A percentile compares a stretch with the other conserved stretches of the same genome.
These are phyloP conservation scores for Parnassius mnemosyne DNA, from an alignment of 2,888 invertebrate genomes.

Conservation along the genomic window DNA sequence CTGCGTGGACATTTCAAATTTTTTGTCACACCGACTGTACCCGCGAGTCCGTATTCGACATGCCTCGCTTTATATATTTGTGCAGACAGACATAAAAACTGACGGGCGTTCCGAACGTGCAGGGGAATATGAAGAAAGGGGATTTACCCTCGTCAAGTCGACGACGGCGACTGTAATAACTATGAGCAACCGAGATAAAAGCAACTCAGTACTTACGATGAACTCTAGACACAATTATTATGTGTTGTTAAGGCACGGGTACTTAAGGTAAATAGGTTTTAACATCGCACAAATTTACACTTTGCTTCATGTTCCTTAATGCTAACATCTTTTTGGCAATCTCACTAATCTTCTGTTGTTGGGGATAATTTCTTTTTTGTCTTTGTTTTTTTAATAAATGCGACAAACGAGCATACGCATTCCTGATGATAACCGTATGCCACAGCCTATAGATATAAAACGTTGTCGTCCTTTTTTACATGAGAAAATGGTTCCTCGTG, in stretches of 20 bases:
- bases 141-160: constrained; percentile 74
- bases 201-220: constrained; percentile 46
- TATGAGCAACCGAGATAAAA: constrained; percentile 58
- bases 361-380: too few relatives aligned
- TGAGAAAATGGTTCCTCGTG: too few relatives aligned
- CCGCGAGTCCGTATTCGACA: constrained; percentile 35
- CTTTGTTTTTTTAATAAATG: too few relatives aligned
- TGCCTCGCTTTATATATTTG: constrained; percentile 41
- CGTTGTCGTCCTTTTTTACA: too few relatives aligned
- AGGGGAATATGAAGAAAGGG: constrained; percentile 68
- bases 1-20: constrained; percentile 2
- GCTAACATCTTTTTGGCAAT: neutral
- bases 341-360: too few relatives aligned
- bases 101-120: constrained; percentile 38
- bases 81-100: constrained; percentile 47
- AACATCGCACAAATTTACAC: constrained; percentile 14
- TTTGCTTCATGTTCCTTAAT: constrained; percentile 6
- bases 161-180: constrained; percentile 65
- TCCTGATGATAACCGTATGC: too few relatives aligned
- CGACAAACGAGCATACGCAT: too few relatives aligned
- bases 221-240: constrained; percentile 36
- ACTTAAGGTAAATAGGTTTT: constrained; percentile 5
- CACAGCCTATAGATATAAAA: too few relatives aligned
- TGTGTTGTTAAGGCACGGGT: constrained; percentile 23
- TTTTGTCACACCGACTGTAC: constrained; percentile 3